Percentiles rank a stretch among this genome's conserved stretches.
phyloP scores from a whole-genome alignment of 2,888 invertebrate species.

The Scaptomyza polygonia region DNA sequence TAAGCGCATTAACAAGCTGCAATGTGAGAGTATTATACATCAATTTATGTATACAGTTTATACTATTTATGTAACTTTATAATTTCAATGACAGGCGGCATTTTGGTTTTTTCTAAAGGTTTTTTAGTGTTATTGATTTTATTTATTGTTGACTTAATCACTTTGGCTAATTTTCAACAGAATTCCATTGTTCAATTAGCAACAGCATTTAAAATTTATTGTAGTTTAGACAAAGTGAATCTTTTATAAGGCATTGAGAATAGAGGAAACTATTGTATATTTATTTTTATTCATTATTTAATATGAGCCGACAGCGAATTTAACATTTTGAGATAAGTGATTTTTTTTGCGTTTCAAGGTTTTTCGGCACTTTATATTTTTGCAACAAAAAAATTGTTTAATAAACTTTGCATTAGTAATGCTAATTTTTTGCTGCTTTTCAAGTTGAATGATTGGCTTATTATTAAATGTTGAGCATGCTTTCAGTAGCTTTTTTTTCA shows the following conservation, averaged over 20 bases:
- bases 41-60: constrained; percentile 58
- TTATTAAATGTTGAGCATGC: background rate
- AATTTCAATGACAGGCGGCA: constrained; percentile 45
- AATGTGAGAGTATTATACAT: constrained; percentile 9
- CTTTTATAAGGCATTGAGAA: background rate
- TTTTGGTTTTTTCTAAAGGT: constrained; percentile 25
- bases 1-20: constrained; percentile 41
- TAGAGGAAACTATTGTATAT: background rate
- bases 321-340: background rate
- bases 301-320: background rate
- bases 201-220: constrained; percentile 20
- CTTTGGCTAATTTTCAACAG: constrained; percentile 57
- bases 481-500: background rate
- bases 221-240: background rate
- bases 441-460: background rate
- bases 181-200: constrained; percentile 66
- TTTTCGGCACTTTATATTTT: background rate
- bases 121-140: constrained; percentile 48
- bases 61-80: constrained; percentile 36
- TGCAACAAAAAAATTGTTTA: background rate
- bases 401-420: background rate
- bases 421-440: background rate
- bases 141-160: constrained; percentile 42
- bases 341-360: background rate
- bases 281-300: background rate